Evolutionary conservation across 2,888 invertebrate species (phyloP).

Genomic region (Drosophila recens): DNA sequence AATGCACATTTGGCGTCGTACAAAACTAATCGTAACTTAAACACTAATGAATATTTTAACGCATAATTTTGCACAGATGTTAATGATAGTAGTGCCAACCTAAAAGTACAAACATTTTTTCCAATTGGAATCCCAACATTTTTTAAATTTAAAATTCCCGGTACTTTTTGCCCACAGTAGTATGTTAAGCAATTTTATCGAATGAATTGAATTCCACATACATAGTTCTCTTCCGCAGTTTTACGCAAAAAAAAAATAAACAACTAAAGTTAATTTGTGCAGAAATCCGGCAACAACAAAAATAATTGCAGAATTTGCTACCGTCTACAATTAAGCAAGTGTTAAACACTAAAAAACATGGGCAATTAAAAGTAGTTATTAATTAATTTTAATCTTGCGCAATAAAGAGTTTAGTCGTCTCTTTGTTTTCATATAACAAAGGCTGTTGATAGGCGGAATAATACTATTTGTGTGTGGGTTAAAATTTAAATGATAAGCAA

Average conservation of each 20-base stretch:
- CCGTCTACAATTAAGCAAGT: slow-evolving; percentile 11
- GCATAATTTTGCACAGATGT: too few relatives aligned
- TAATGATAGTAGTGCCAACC: too few relatives aligned
- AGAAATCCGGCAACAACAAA: slow-evolving; percentile 8
- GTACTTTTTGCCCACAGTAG: too few relatives aligned
- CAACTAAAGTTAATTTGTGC: slow-evolving; percentile 9
- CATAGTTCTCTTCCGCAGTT: slow-evolving; percentile 16
- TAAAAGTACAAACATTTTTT: too few relatives aligned
- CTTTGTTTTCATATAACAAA: slow-evolving; percentile 10
- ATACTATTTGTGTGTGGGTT: background rate
- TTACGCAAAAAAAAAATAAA: background rate
- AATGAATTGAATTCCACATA: background rate
- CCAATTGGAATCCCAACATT: too few relatives aligned
- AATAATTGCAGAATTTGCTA: slow-evolving; percentile 7
- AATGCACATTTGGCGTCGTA: too few relatives aligned
- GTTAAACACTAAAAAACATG: slow-evolving; percentile 7
- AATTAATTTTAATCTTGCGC: slow-evolving; percentile 10
- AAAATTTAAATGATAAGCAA: background rate
- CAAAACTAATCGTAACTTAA: too few relatives aligned
- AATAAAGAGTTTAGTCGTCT: background rate
- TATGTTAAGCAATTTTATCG: background rate
- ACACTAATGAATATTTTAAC: too few relatives aligned
- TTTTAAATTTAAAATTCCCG: too few relatives aligned
- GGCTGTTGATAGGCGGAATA: background rate
- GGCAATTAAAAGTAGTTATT: slow-evolving; percentile 14